A percentile compares a stretch with the other conserved stretches of the same genome.
Conservation (phyloP, 2,888 invertebrate genomes). For the Itoplectis maculator region DNA sequence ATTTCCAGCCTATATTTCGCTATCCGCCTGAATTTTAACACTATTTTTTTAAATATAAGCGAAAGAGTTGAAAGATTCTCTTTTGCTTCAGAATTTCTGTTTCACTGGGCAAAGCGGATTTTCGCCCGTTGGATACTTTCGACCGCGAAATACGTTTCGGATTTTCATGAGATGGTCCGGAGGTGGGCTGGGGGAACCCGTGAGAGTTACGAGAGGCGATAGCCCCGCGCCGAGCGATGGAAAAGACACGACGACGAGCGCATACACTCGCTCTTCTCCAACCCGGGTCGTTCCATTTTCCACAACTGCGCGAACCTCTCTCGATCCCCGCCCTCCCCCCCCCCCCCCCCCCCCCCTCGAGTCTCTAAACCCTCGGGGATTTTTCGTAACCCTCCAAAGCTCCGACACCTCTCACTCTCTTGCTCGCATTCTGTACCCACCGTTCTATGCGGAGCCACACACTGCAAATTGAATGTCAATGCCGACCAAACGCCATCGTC, state of each 20-base stretch:
- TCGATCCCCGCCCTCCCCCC: not conserved
- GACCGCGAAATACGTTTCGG: slow-evolving; percentile 56
- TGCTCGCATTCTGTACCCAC: slow-evolving; percentile 18
- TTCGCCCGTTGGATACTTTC: slow-evolving; percentile 38
- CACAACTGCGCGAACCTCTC: slow-evolving; percentile 32
- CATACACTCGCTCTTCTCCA: slow-evolving; percentile 18
- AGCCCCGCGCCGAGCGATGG: slow-evolving; percentile 38
- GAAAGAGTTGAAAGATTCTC: slow-evolving; percentile 10
- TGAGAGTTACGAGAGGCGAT: slow-evolving; percentile 55
- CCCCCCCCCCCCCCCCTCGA: not conserved
- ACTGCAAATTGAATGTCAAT: slow-evolving; percentile 69
- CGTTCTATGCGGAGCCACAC: not conserved
- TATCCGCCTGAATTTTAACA: not conserved
- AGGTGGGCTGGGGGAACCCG: slow-evolving; percentile 19
- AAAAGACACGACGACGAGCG: slow-evolving; percentile 49
- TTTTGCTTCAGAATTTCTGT: slow-evolving; percentile 24
- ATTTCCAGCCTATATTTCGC: not conserved
- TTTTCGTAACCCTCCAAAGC: slow-evolving; percentile 52
- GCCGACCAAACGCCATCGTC: slow-evolving; percentile 47
- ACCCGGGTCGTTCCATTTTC: slow-evolving; percentile 48
- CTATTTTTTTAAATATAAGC: not conserved
- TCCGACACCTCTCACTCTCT: slow-evolving; percentile 33
- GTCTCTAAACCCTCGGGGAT: slow-evolving; percentile 44
- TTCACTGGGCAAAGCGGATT: slow-evolving; percentile 45
- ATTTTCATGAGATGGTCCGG: slow-evolving; percentile 56